Conservation (phyloP, 2,797 vertebrate genomes). For the Spheniscus humboldti region DNA sequence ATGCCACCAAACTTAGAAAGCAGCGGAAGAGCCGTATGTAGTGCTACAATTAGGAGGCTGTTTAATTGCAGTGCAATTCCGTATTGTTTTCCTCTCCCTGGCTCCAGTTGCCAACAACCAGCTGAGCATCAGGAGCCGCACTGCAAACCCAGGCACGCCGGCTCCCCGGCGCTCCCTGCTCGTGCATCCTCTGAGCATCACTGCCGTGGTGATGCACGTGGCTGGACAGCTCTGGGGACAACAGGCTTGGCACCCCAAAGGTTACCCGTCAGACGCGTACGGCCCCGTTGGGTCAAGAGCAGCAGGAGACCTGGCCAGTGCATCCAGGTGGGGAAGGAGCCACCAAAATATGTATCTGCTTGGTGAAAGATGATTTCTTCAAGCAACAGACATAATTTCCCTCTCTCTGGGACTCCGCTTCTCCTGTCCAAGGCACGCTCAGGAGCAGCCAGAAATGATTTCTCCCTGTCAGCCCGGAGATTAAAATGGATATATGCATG, state of each 20-base stretch:
- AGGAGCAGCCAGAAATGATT: background rate
- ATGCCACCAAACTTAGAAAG: constrained; percentile 64
- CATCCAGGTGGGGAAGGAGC: background rate
- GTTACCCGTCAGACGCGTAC: accelerated
- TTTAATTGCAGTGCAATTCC: constrained; percentile 2
- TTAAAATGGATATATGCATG: background rate
- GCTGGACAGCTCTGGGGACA: background rate
- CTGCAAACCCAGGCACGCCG: background rate
- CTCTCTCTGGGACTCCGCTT: background rate
- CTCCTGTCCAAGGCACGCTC: background rate
- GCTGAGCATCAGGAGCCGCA: background rate
- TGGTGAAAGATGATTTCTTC: background rate
- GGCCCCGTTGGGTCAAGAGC: background rate
- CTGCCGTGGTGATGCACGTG: accelerated
- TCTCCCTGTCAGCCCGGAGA: background rate
- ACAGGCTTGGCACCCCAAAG: background rate
- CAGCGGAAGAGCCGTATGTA: constrained; percentile 42
- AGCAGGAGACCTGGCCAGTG: background rate
- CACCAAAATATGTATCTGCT: background rate
- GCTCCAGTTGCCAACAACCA: background rate
- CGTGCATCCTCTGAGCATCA: background rate
- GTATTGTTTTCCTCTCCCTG: background rate
- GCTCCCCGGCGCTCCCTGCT: accelerated
- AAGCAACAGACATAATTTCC: background rate
- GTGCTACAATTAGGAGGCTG: constrained; percentile 37